A percentile compares a stretch with the other conserved stretches of the same genome.
These are phyloP conservation scores for Cheilosia scutellata DNA, from an alignment of 2,888 invertebrate species.

Conservation along the genomic window DNA sequence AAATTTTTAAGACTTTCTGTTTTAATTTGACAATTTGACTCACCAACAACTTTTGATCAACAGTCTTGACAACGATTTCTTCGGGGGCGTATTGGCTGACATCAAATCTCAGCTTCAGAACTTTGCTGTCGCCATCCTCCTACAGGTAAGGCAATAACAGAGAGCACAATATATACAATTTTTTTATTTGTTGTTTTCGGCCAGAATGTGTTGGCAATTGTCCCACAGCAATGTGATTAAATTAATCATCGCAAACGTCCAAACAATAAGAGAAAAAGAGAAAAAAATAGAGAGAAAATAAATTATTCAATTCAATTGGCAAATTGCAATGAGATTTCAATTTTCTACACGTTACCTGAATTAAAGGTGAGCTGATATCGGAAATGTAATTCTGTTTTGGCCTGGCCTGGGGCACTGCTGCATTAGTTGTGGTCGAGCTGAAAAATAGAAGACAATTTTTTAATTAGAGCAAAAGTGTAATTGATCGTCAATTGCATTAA, in stretches of 20 bases:
- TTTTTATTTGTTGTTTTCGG: slow-evolving; percentile 7
- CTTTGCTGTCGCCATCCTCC: slow-evolving; percentile 97
- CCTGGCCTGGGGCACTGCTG: slow-evolving; percentile 83
- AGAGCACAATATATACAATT: slow-evolving; percentile 5
- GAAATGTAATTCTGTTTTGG: slow-evolving; percentile 87
- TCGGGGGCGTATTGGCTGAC: slow-evolving; percentile 98
- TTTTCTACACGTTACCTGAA: slow-evolving; percentile 80
- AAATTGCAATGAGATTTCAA: slow-evolving; percentile 26
- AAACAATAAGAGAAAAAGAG: slow-evolving; percentile 24
- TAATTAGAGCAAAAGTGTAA: slow-evolving; percentile 9
- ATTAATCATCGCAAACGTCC: slow-evolving; percentile 35
- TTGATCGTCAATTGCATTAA: slow-evolving; percentile 13
- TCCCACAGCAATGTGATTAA: slow-evolving; percentile 32
- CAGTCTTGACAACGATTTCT: slow-evolving; percentile 99
- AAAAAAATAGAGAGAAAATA: slow-evolving; percentile 46
- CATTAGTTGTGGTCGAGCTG: slow-evolving; percentile 84
- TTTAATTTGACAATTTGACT: slow-evolving; percentile 81
- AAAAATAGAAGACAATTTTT: slow-evolving; percentile 76
- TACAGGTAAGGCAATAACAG: slow-evolving; percentile 85
- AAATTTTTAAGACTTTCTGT: slow-evolving; percentile 6
- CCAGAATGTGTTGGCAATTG: slow-evolving; percentile 44
- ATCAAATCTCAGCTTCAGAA: slow-evolving; percentile 97
- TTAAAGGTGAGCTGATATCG: slow-evolving; percentile 96
- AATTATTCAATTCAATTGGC: slow-evolving; percentile 47
- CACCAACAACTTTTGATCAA: slow-evolving; percentile 98